phyloP scores from a whole-genome alignment of 2,888 invertebrate species.

The Pemphredon lugubris region DNA sequence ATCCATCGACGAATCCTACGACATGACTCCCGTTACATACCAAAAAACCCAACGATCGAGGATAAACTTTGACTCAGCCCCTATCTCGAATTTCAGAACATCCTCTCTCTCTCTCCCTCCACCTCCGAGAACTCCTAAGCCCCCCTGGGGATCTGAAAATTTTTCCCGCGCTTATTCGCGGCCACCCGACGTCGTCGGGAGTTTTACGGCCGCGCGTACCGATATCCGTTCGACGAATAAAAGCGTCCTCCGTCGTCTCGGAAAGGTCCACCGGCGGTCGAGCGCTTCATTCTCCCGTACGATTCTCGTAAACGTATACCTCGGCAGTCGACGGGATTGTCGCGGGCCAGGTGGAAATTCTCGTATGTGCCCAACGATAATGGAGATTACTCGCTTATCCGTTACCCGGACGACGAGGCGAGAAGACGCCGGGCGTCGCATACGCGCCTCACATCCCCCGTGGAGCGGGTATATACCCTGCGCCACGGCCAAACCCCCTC shows the following conservation, averaged over 20 bases:
- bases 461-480: too few relatives aligned
- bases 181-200: constrained; percentile 2
- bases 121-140: too few relatives aligned
- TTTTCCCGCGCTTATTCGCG: not conserved
- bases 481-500: too few relatives aligned
- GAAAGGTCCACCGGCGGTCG: not conserved
- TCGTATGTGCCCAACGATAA: constrained; percentile 28
- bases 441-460: too few relatives aligned
- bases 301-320: constrained; percentile 32
- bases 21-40: constrained; percentile 6
- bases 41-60: constrained; percentile 19
- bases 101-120: too few relatives aligned
- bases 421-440: too few relatives aligned
- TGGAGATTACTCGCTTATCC: constrained; percentile 37
- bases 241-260: constrained; percentile 21
- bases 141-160: too few relatives aligned
- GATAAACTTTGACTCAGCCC: constrained; percentile 19
- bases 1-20: too few relatives aligned
- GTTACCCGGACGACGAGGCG: constrained; percentile 17
- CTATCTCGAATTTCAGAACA: constrained; percentile 4
- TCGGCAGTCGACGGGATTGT: not conserved
- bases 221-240: constrained; percentile 4
- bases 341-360: constrained; percentile 20
- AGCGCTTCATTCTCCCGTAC: not conserved
- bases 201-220: not conserved